These are phyloP conservation scores for Zelleria hepariella DNA, from an alignment of 2,888 invertebrate species.

Conservation along the genomic window DNA sequence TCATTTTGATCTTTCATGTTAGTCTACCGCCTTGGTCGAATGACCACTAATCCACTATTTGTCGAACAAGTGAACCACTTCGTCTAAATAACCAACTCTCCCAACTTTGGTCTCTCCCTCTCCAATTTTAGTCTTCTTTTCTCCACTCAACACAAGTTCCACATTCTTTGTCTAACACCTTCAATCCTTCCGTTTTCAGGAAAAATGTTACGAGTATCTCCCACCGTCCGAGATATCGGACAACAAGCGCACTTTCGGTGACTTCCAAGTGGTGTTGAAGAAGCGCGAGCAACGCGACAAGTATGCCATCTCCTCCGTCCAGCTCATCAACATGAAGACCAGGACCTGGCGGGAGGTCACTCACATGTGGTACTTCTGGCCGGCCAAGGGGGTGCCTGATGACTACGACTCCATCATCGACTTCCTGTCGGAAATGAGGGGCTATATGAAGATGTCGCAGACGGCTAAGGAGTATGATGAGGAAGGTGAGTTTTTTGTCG, in stretches of 20 bases:
- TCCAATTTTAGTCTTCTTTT: too few species aligned
- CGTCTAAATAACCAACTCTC: too few species aligned
- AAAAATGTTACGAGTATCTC: constrained; percentile 91
- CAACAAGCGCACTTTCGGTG: constrained; percentile 88
- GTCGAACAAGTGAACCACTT: too few species aligned
- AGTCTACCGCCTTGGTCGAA: too few species aligned
- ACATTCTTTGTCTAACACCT: background rate
- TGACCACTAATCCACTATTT: too few species aligned
- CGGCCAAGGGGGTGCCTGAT: constrained; percentile 86
- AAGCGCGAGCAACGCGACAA: constrained; percentile 92
- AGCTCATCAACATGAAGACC: constrained; percentile 85
- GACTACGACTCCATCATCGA: constrained; percentile 89
- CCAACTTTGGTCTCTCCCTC: too few species aligned
- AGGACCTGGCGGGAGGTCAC: constrained; percentile 90
- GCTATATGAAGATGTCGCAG: constrained; percentile 63
- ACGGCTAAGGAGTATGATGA: constrained; percentile 67
- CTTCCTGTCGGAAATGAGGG: constrained; percentile 87
- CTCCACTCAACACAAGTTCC: too few species aligned
- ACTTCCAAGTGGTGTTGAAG: constrained; percentile 89
- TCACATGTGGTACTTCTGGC: constrained; percentile 97
- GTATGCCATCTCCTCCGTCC: constrained; percentile 89
- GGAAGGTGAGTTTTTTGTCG: constrained; percentile 35
- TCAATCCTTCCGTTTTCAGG: too few species aligned
- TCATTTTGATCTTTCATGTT: too few species aligned
- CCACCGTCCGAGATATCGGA: constrained; percentile 94